Base-by-base conservation (phyloP, 2,888 invertebrate species). In the Eugnorisma glareosa region DNA sequence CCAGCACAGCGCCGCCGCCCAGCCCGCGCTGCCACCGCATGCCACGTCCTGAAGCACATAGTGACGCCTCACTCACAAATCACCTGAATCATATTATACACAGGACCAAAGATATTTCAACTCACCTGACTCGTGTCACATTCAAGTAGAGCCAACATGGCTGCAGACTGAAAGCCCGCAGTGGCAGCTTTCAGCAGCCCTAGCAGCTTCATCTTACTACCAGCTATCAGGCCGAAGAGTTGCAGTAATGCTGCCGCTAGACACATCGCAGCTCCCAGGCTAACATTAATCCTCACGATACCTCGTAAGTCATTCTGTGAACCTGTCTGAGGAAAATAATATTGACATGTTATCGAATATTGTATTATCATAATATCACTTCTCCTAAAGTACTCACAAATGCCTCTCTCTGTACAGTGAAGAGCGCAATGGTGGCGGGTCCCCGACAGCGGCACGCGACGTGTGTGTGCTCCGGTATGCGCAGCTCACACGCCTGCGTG, bases 1-100 rank as follows among this genome's bases (percentile, higher is more conserved):
- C 97, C 90, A 98, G 94, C 94, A 98, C 91, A 98, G 97, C 10
- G 97, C 96, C 97, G 98, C 98, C 69, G 98, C 97, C 90, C 98
- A 98, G 61, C 98, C 97, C 75, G 18, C 95, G 18, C 98, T 97
- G 2, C 97, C 96, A 0, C 93, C 93, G 45, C 95, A 95, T 1
- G 95, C 96, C 75, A 93, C 93, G 77, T 94, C 94, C 94, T 95
- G 81, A 0, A 28, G 5, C 13, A 11, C n/a, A 40, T 5, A 48
- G 10, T 35, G n/a, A 66, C 11, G 15, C 13, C 2, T 35, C 73
- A 48, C n/a, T 54, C 11, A 18, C n/a, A 31, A 2, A 24, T n/a
- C 18, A 40, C 13, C 8, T 28, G 3, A 70, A 28, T 1, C 4
- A 51, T 13, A 6, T 13, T 18, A 6, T 13, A 18, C 2, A 63